Percentiles rank a stretch among this genome's conserved stretches.
phyloP scores from a whole-genome alignment of 2,113 vertebrate species.

The Narcine bancroftii region DNA sequence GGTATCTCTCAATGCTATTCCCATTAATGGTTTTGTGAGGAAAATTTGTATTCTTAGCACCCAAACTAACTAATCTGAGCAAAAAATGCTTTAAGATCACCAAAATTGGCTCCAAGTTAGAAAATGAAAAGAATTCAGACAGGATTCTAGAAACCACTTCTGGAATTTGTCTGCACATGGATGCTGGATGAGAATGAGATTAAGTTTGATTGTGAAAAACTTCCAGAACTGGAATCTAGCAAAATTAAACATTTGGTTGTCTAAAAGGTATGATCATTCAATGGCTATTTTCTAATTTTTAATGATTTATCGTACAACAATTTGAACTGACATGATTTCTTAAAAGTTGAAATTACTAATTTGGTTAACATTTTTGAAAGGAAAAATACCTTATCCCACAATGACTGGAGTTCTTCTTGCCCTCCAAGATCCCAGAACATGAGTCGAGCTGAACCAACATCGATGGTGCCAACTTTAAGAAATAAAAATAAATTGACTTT shows the following conservation, averaged over 20 bases:
- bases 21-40: no score
- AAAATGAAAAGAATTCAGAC: neutral
- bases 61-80: neutral
- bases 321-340: neutral
- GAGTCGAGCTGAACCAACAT: conserved; percentile 84
- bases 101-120: neutral
- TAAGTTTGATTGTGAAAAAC: neutral
- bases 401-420: conserved; percentile 88
- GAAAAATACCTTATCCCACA: conserved; percentile 93
- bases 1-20: no score
- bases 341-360: neutral
- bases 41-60: neutral
- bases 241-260: neutral
- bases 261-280: neutral
- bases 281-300: neutral
- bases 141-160: neutral
- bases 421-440: conserved; percentile 99
- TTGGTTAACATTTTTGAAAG: neutral
- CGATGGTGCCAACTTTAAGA: conserved; percentile 82
- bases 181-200: neutral
- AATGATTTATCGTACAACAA: neutral
- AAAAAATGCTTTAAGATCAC: neutral
- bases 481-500: neutral
- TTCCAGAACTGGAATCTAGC: neutral
- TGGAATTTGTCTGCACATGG: neutral